These are phyloP conservation scores for Aphyosemion australe DNA, from an alignment of 2,113 vertebrate genomes.

Conservation along the genomic window DNA sequence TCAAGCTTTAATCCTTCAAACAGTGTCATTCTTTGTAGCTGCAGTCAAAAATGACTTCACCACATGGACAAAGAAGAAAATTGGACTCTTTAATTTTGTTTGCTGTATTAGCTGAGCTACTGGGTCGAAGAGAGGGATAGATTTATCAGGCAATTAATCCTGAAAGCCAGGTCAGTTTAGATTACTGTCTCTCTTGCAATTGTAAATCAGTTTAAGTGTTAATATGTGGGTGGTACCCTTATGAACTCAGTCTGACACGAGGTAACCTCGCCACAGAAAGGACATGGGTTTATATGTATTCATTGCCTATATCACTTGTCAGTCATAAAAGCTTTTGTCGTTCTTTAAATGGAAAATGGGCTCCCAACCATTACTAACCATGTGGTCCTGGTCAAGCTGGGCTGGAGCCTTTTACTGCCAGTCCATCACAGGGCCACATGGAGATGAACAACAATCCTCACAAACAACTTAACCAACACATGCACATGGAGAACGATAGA, in stretches of 20 bases:
- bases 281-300: neutral
- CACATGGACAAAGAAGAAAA: neutral
- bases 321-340: neutral
- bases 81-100: neutral
- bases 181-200: constrained; percentile 16
- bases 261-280: constrained; percentile 11
- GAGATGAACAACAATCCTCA: too few relatives aligned
- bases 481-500: too few relatives aligned
- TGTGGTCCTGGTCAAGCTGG: too few relatives aligned
- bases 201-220: constrained; percentile 41
- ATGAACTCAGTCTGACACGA: constrained; percentile 11
- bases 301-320: neutral
- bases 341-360: neutral
- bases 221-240: constrained; percentile 8
- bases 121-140: neutral
- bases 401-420: too few relatives aligned
- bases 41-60: neutral
- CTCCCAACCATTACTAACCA: neutral
- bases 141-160: constrained; percentile 27
- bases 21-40: neutral
- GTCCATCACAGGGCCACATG: too few relatives aligned
- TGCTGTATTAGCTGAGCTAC: constrained; percentile 4
- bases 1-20: too few relatives aligned
- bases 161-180: constrained; percentile 14
- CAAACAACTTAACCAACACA: too few relatives aligned